Evolutionary conservation across 1,140 invertebrate genomes (phyloP).

Genomic region (Caerostris darwini): DNA sequence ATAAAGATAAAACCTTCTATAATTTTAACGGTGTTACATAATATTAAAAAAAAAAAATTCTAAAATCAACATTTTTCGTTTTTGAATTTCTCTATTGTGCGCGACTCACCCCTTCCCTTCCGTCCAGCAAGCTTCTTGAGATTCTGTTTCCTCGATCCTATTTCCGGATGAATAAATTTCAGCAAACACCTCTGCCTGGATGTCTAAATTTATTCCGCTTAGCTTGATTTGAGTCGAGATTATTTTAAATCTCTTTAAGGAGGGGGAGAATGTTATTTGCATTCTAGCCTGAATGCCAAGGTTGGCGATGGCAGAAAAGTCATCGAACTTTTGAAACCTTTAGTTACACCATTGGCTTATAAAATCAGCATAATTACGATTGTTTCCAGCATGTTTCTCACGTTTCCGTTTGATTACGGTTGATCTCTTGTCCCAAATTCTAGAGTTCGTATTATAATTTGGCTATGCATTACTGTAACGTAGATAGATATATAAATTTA

Average conservation of each 20-base stretch:
- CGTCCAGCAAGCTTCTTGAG: not conserved
- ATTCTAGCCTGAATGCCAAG: slow-evolving; percentile 43
- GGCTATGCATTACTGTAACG: not conserved
- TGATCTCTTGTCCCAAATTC: not conserved
- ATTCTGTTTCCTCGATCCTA: not conserved
- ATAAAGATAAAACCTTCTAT: too few relatives aligned
- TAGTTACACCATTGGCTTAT: not conserved
- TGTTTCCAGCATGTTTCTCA: not conserved
- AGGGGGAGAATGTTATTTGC: slow-evolving; percentile 10
- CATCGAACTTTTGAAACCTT: slow-evolving; percentile 33
- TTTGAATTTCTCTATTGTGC: not conserved
- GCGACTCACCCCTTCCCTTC: not conserved
- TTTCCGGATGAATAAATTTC: not conserved
- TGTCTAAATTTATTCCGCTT: slow-evolving; percentile 48
- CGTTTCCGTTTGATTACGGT: not conserved
- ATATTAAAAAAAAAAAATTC: too few relatives aligned
- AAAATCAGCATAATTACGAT: not conserved
- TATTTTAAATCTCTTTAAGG: slow-evolving; percentile 49
- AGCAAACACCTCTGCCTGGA: not conserved
- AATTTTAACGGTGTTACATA: too few relatives aligned
- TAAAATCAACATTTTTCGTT: too few relatives aligned
- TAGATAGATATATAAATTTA: too few relatives aligned
- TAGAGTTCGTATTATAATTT: not conserved
- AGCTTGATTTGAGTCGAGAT: slow-evolving; percentile 30
- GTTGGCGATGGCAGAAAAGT: slow-evolving; percentile 21